Conservation (phyloP, 2,113 vertebrate genomes). For the Himantopus leucocephalus region DNA sequence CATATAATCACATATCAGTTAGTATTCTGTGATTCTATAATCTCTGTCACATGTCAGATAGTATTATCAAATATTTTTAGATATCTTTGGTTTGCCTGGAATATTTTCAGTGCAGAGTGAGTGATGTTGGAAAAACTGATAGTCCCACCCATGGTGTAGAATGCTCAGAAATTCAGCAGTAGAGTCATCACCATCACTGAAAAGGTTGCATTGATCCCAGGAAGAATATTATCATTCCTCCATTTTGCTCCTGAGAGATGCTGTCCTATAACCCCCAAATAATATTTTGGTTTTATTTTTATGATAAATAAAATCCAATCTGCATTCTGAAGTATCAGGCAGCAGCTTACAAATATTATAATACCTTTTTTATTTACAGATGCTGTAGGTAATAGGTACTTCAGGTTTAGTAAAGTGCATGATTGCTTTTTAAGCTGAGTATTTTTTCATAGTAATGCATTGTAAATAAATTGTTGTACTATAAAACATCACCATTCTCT, state of each 20-base stretch:
- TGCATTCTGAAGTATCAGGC: background rate
- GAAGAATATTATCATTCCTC: background rate
- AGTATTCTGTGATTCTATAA: background rate
- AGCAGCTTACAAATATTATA: conserved; percentile 17
- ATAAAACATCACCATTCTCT: conserved; percentile 24
- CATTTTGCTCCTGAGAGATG: background rate
- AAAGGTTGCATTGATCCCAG: background rate
- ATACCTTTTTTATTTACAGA: conserved; percentile 40
- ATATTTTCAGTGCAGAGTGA: background rate
- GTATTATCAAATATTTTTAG: background rate
- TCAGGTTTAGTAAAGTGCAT: conserved; percentile 30
- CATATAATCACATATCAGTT: background rate
- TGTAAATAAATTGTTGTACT: conserved; percentile 49
- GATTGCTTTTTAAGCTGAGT: conserved; percentile 48
- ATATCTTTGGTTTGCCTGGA: background rate
- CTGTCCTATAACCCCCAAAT: background rate
- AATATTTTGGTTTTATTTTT: conserved; percentile 7
- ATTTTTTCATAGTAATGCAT: conserved; percentile 59
- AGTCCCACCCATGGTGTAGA: background rate
- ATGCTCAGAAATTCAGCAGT: background rate
- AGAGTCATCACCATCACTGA: background rate
- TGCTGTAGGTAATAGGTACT: conserved; percentile 29
- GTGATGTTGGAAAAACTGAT: background rate
- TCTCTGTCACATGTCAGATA: background rate
- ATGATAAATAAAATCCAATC: background rate